phyloP scores from a whole-genome alignment of 2,113 vertebrate genomes.

The Labeo rohita region DNA sequence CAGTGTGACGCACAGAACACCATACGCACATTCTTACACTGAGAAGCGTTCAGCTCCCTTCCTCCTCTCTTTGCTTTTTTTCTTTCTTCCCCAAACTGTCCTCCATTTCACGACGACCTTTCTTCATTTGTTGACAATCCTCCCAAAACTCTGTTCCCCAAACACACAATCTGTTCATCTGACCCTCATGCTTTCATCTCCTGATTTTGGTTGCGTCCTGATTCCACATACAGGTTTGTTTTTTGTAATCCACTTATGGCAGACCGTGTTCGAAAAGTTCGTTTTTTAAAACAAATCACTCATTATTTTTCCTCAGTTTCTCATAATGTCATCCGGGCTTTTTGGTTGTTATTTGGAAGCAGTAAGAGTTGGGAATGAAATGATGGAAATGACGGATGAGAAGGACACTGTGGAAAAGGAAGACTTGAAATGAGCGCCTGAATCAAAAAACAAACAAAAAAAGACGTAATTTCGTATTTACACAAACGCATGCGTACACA shows the following conservation, averaged over 20 bases:
- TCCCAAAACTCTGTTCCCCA: slow-evolving; percentile 64
- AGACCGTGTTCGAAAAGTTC: slow-evolving; percentile 41
- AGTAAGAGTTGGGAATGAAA: slow-evolving; percentile 40
- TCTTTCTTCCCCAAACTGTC: slow-evolving; percentile 70
- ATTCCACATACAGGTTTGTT: slow-evolving; percentile 31
- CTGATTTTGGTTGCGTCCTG: slow-evolving; percentile 49
- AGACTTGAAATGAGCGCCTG: slow-evolving; percentile 37
- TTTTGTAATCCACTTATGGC: slow-evolving; percentile 55
- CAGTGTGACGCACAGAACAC: slow-evolving; percentile 57
- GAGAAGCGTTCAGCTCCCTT: slow-evolving; percentile 71
- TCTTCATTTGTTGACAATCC: slow-evolving; percentile 70
- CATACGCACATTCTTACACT: slow-evolving; percentile 76
- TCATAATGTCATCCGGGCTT: slow-evolving; percentile 37
- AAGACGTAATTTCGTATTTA: slow-evolving; percentile 44
- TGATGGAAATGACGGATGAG: neutral
- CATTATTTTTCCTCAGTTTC: slow-evolving; percentile 26
- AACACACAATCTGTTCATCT: slow-evolving; percentile 61
- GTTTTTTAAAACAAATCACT: slow-evolving; percentile 2
- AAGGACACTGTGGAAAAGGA: slow-evolving; percentile 40
- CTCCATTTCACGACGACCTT: slow-evolving; percentile 69
- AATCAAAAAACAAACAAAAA: neutral
- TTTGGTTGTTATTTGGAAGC: slow-evolving; percentile 53
- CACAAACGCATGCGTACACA: slow-evolving; percentile 51
- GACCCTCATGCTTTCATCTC: slow-evolving; percentile 54
- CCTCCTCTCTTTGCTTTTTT: slow-evolving; percentile 61